A percentile compares a stretch with the other conserved stretches of the same genome.
phyloP scores from a whole-genome alignment of 2,888 invertebrate species.

The Polyommatus iphigenia region DNA sequence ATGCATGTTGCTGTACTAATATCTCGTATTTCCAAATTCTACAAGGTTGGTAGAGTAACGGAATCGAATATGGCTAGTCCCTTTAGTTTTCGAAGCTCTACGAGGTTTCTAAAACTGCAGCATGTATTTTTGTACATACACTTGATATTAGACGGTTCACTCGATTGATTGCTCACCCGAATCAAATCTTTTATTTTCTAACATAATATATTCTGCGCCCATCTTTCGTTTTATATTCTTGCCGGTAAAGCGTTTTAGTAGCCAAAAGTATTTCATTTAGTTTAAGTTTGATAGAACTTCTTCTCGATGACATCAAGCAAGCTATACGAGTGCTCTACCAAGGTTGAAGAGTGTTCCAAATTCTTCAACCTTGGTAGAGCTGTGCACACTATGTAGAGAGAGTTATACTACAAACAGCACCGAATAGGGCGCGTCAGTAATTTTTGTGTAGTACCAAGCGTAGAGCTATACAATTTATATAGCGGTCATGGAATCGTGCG shows the following conservation, averaged over 20 bases:
- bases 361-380: neutral
- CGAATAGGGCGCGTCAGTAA: neutral
- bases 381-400: neutral
- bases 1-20: neutral
- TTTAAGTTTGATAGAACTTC: neutral
- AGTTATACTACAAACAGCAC: neutral
- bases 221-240: too few relatives aligned
- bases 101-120: too few relatives aligned
- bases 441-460: neutral
- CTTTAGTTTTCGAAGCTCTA: too few relatives aligned
- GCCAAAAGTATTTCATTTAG: too few relatives aligned
- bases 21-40: neutral
- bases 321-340: too few relatives aligned
- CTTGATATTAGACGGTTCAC: too few relatives aligned
- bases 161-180: too few relatives aligned
- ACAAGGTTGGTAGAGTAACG: neutral
- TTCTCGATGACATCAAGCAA: neutral
- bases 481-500: conserved; percentile 42
- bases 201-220: too few relatives aligned
- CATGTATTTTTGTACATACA: too few relatives aligned
- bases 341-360: neutral
- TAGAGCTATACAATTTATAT: conserved; percentile 14
- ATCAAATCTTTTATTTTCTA: too few relatives aligned
- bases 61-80: too few relatives aligned
- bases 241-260: neutral